Evolutionary conservation across 2,888 invertebrate species (phyloP).

Genomic region (Caradrina kadenii): DNA sequence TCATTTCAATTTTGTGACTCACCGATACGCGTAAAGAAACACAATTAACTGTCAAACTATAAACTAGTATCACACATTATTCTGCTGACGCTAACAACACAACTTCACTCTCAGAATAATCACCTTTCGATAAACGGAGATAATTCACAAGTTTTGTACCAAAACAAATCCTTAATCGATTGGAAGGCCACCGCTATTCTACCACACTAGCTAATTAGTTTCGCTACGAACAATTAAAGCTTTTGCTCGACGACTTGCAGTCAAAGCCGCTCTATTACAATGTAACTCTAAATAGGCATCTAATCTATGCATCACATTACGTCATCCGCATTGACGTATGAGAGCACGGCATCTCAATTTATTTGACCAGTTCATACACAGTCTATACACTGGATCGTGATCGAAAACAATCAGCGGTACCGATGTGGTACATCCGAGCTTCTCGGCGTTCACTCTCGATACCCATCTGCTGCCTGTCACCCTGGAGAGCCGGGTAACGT

Average conservation of each 20-base stretch:
- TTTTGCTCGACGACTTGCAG: constrained; percentile 80
- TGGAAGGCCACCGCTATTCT: constrained; percentile 74
- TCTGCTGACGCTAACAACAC: constrained; percentile 68
- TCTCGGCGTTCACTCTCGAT: constrained; percentile 59
- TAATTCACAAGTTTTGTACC: constrained; percentile 66
- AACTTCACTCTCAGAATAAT: constrained; percentile 64
- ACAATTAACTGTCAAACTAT: constrained; percentile 70
- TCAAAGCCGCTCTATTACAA: constrained; percentile 78
- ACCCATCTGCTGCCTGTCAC: constrained; percentile 48
- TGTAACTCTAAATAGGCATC: constrained; percentile 77
- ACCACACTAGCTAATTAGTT: constrained; percentile 74
- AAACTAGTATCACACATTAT: constrained; percentile 87
- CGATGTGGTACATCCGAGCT: constrained; percentile 58
- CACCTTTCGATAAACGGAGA: constrained; percentile 63
- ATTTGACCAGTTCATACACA: constrained; percentile 74
- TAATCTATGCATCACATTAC: constrained; percentile 87
- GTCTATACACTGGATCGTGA: constrained; percentile 69
- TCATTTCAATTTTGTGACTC: constrained; percentile 60
- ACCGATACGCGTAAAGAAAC: constrained; percentile 58
- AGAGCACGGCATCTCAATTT: constrained; percentile 85
- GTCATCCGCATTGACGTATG: constrained; percentile 88
- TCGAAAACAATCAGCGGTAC: constrained; percentile 62
- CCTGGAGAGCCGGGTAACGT: constrained; percentile 41
- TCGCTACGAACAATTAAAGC: constrained; percentile 87
- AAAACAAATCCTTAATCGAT: constrained; percentile 67